phyloP scores from a whole-genome alignment of 2,888 invertebrate genomes.

The Phortica okadai region DNA sequence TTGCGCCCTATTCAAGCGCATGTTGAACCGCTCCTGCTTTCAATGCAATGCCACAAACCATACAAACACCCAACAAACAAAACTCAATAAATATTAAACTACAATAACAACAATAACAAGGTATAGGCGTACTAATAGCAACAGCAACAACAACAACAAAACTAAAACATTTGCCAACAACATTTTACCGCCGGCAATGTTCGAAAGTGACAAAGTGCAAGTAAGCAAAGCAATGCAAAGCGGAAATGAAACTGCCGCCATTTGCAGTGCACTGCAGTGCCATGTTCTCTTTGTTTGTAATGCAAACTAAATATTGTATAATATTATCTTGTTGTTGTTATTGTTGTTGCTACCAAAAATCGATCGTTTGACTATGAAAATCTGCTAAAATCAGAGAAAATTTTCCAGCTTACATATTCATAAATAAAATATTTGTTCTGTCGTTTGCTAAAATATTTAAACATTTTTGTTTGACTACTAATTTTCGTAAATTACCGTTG shows the following conservation, averaged over 20 bases:
- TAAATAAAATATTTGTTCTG: background rate
- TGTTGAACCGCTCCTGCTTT: no score
- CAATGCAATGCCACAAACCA: no score
- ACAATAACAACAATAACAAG: constrained; percentile 45
- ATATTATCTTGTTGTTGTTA: no score
- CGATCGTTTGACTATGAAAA: background rate
- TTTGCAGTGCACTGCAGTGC: no score
- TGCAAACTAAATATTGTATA: no score
- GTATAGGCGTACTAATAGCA: background rate
- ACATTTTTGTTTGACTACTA: constrained; percentile 56
- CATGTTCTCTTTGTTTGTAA: no score
- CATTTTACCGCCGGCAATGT: no score
- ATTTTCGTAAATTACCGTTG: constrained; percentile 51
- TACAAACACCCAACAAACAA: no score
- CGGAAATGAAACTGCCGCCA: constrained; percentile 1
- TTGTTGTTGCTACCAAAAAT: no score
- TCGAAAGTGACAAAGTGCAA: no score
- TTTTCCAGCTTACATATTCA: background rate
- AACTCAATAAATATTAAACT: constrained; percentile 67
- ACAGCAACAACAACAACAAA: background rate
- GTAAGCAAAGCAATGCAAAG: background rate
- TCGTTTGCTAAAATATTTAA: constrained; percentile 57
- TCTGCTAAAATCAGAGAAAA: background rate
- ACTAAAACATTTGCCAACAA: no score
- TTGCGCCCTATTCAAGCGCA: background rate